Conservation (phyloP, 1,140 invertebrate genomes). For the Grapholita molesta region DNA sequence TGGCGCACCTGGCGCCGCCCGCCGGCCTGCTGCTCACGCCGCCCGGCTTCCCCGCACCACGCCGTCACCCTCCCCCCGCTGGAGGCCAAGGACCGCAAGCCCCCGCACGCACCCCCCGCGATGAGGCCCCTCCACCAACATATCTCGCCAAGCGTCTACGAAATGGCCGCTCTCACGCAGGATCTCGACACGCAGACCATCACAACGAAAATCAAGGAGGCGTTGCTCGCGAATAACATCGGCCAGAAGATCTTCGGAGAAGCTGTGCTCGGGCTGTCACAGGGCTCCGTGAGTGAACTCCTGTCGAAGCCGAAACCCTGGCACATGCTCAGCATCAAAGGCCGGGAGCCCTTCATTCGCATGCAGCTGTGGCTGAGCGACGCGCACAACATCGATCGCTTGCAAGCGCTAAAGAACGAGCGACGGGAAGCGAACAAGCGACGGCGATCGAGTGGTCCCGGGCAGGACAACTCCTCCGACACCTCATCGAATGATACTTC, state of each 20-base stretch:
- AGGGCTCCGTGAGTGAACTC: constrained; percentile 98
- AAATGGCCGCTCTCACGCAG: constrained; percentile 97
- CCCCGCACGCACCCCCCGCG: constrained; percentile 80
- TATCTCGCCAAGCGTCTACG: constrained; percentile 93
- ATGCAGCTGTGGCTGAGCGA: constrained; percentile 99
- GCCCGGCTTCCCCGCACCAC: constrained; percentile 82
- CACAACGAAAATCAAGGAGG: constrained; percentile 98
- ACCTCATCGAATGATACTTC: constrained; percentile 93
- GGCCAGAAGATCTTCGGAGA: constrained; percentile 99
- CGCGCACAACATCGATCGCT: constrained; percentile 93
- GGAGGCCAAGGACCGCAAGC: constrained; percentile 79
- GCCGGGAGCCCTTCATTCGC: constrained; percentile 97
- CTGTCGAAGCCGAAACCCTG: constrained; percentile 99
- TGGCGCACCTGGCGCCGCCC: constrained; percentile 78
- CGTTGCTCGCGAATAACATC: constrained; percentile 96
- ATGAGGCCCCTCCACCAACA: constrained; percentile 87
- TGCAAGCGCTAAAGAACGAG: constrained; percentile 93
- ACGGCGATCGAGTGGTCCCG: constrained; percentile 86
- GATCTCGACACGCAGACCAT: constrained; percentile 98
- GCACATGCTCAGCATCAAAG: constrained; percentile 99
- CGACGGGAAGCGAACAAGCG: constrained; percentile 93
- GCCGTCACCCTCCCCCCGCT: constrained; percentile 79
- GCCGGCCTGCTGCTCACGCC: constrained; percentile 81
- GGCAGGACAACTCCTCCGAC: constrained; percentile 91
- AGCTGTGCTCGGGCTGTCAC: constrained; percentile 95